These are phyloP conservation scores for Colostygia pectinataria DNA, from an alignment of 2,888 invertebrate species.

Conservation along the genomic window DNA sequence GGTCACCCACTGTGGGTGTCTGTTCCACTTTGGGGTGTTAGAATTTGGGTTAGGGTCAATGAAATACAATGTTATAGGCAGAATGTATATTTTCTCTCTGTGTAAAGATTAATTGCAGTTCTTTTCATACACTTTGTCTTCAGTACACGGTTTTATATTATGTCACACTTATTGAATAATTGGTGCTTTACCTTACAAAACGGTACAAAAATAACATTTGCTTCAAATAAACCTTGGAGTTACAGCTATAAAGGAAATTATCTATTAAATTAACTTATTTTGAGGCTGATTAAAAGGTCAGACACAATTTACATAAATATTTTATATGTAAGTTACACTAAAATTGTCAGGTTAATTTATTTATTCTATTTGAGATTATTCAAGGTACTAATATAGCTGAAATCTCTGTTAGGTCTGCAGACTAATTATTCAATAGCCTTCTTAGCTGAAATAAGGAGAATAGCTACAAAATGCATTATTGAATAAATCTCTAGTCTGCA, in stretches of 20 bases:
- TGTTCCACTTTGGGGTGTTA: background rate
- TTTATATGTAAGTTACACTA: constrained; percentile 19
- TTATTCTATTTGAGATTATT: constrained; percentile 75
- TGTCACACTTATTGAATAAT: constrained; percentile 72
- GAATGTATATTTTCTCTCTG: constrained; percentile 72
- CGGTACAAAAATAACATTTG: constrained; percentile 63
- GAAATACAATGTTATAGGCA: constrained; percentile 60
- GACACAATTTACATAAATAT: constrained; percentile 30
- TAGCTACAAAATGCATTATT: constrained; percentile 29
- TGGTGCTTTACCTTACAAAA: constrained; percentile 64
- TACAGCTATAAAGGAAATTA: constrained; percentile 37
- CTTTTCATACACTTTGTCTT: constrained; percentile 72
- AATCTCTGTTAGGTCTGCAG: constrained; percentile 19
- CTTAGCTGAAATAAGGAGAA: no score
- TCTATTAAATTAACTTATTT: constrained; percentile 36
- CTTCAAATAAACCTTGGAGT: constrained; percentile 43
- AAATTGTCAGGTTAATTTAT: constrained; percentile 28
- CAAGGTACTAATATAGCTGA: constrained; percentile 65
- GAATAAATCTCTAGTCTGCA: constrained; percentile 17
- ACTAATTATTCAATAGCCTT: constrained; percentile 12
- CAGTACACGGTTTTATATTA: constrained; percentile 68
- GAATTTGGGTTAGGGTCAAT: constrained; percentile 14
- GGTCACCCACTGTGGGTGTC: no score
- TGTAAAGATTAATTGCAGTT: constrained; percentile 79
- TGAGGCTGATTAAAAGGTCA: constrained; percentile 43